These are phyloP conservation scores for Lithophane socia DNA, from an alignment of 2,888 invertebrate species.

Conservation along the genomic window DNA sequence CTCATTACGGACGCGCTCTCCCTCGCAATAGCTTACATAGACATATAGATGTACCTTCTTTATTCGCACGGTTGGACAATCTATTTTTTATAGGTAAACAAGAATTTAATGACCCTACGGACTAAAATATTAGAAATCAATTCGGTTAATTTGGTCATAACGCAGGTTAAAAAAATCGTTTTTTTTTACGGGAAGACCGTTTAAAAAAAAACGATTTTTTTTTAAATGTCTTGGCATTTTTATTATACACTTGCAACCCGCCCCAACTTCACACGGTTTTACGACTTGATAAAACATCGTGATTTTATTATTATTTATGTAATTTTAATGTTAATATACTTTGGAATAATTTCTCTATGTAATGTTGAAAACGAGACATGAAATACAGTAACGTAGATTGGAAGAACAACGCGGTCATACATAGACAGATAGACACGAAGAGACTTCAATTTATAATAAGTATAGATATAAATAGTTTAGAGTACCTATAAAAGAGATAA, in stretches of 20 bases:
- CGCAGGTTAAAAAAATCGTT: too few species aligned
- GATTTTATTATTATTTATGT: neutral
- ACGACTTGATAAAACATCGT: neutral
- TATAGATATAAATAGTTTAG: neutral
- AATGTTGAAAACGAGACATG: too few species aligned
- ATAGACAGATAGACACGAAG: too few species aligned
- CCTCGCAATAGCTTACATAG: slow-evolving; percentile 46
- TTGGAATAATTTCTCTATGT: too few species aligned
- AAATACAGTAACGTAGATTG: too few species aligned
- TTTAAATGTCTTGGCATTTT: neutral
- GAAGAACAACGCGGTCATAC: too few species aligned
- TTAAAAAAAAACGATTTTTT: too few species aligned
- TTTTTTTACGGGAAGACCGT: too few species aligned
- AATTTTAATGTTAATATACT: too few species aligned
- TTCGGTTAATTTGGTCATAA: slow-evolving; percentile 3
- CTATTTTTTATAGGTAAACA: neutral
- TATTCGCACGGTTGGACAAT: neutral
- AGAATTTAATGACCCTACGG: neutral
- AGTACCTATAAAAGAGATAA: neutral
- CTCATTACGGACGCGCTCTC: slow-evolving; percentile 68
- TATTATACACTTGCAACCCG: neutral
- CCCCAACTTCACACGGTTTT: neutral
- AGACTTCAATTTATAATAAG: too few species aligned
- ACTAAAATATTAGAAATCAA: neutral
- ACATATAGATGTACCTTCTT: slow-evolving; percentile 41